A percentile compares a stretch with the other conserved stretches of the same genome.
These are phyloP conservation scores for Brachionus plicatilis DNA, from an alignment of 1,140 invertebrate species.

Conservation along the genomic window DNA sequence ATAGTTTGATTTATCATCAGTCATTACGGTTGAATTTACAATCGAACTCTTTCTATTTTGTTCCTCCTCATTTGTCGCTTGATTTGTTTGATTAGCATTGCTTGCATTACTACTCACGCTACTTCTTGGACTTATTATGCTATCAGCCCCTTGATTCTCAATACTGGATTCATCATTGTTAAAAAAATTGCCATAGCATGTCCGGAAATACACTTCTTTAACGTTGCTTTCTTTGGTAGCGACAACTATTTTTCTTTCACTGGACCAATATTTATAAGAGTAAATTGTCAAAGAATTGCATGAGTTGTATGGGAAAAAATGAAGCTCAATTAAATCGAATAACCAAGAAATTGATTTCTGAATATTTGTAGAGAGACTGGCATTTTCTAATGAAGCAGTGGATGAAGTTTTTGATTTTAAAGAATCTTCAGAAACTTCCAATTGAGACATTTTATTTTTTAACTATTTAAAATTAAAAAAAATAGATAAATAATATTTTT, in stretches of 20 bases:
- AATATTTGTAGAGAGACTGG: not conserved
- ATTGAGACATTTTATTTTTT: not conserved
- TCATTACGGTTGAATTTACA: not conserved
- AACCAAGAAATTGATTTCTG: not conserved
- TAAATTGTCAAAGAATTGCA: conserved; percentile 36
- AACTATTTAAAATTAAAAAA: no score
- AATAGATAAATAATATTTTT: no score
- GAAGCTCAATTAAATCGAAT: conserved; percentile 6
- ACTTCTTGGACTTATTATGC: not conserved
- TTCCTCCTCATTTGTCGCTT: not conserved
- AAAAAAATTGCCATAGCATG: not conserved
- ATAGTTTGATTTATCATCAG: not conserved
- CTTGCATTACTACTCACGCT: conserved; percentile 4
- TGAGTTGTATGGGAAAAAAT: conserved; percentile 33
- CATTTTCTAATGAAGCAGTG: not conserved
- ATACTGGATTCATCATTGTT: not conserved
- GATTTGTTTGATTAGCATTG: not conserved
- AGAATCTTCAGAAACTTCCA: not conserved
- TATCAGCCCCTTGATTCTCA: not conserved
- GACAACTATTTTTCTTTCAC: not conserved
- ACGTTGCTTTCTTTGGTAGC: conserved; percentile 24
- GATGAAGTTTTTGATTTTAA: not conserved
- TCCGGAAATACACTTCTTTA: conserved; percentile 4
- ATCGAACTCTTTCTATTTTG: conserved; percentile 1
- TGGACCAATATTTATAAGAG: conserved; percentile 26